Evolutionary conservation across 1,140 invertebrate species (phyloP), one percentile per base, ranked within the genome.

Genomic region (Drosophila erecta): DNA sequence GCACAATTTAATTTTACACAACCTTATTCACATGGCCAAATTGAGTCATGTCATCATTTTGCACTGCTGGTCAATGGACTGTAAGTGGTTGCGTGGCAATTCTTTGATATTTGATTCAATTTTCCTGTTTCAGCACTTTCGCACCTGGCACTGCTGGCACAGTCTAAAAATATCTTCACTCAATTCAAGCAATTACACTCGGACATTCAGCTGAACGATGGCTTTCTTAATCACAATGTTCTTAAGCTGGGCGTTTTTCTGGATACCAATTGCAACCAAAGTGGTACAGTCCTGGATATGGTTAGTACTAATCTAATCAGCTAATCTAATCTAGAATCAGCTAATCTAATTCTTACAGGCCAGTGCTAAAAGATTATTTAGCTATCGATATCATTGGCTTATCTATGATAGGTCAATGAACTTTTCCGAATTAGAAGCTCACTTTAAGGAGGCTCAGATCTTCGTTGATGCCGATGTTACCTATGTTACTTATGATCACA

Each of bases 251-350:
- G 65, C 0, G 55, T 90, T 43, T 91, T 71, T 43, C 22, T 91
- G 54, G 90, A 91, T 40, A 46, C 90, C 0, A 90, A 83, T 62
- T 91, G 90, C 38, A 57, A 61, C 47, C 49, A 54, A 12, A 79
- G 77, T n/a, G 57, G 40, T 2, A 15, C 44, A 5, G 15, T 91
- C 17, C 53, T 91, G n/a, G 1, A 59, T 10, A 35, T 71, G 73
- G 90, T 74, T 67, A 77, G 37, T 37, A 43, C 2, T 8, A 8
- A 8, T 0, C 10, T 12, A 41, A 12, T 38, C n/a, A n/a, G n/a
- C n/a, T n/a, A n/a, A n/a, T n/a, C n/a, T n/a, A n/a, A n/a, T n/a
- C n/a, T n/a, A n/a, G n/a, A n/a, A n/a, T n/a, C n/a, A n/a, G n/a
- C 2, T 8, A 8, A 8, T 0, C 10, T 12, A 41, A 12, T 38